Conservation (phyloP, 2,797 vertebrate species). For the Pseudotriccus pelzelni region DNA sequence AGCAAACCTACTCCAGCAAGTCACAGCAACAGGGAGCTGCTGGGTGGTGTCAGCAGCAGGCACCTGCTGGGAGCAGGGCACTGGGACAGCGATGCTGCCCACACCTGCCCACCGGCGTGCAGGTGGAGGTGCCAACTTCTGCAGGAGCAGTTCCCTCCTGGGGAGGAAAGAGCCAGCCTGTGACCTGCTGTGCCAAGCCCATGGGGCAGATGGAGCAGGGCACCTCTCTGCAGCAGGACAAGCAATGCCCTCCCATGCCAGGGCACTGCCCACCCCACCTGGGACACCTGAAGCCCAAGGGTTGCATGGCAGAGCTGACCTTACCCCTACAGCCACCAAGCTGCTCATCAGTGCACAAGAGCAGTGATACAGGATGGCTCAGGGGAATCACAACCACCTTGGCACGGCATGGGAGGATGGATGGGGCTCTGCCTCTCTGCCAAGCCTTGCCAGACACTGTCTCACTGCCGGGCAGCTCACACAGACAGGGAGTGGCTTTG, state of each 20-base stretch:
- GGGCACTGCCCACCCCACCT: background rate
- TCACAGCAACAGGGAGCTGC: background rate
- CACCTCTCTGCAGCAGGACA: background rate
- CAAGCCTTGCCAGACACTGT: background rate
- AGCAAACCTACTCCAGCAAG: background rate
- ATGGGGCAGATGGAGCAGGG: background rate
- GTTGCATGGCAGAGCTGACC: background rate
- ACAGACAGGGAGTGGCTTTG: background rate
- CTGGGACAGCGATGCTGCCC: background rate
- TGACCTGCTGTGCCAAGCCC: background rate
- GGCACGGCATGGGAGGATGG: background rate
- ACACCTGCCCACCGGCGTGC: fast-evolving
- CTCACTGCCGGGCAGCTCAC: background rate
- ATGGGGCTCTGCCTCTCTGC: background rate
- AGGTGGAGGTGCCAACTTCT: background rate
- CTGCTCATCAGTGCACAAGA: fast-evolving
- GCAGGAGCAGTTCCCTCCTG: background rate
- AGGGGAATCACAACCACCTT: background rate
- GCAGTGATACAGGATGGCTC: background rate
- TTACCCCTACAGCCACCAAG: background rate
- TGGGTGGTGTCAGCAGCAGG: background rate
- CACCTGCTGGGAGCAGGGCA: background rate
- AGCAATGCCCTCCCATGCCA: background rate
- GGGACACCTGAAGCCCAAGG: background rate
- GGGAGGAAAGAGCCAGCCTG: background rate